A percentile compares a stretch with the other conserved stretches of the same genome.
Evolutionary conservation across 2,888 invertebrate species (phyloP).

Genomic region (Achlya flavicornis): DNA sequence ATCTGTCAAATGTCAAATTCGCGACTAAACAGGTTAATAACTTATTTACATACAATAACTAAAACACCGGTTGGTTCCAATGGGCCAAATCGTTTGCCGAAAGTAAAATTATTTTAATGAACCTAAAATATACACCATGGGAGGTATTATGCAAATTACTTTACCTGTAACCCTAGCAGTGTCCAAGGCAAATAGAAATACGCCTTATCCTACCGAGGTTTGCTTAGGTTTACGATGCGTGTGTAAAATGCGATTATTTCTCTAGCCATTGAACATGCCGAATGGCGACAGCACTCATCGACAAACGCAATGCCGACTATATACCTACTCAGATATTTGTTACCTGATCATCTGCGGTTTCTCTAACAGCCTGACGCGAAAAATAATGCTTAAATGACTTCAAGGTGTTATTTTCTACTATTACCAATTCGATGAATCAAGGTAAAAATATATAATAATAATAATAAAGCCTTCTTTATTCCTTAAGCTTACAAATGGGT

Average conservation of each 20-base stretch:
- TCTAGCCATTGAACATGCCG: conserved; percentile 66
- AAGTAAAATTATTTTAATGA: conserved; percentile 46
- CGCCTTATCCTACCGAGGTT: conserved; percentile 68
- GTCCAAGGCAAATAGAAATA: conserved; percentile 68
- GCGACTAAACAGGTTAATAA: too few relatives aligned
- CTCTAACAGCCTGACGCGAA: neutral
- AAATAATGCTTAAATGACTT: too few relatives aligned
- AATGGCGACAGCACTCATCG: conserved; percentile 49
- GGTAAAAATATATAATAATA: too few relatives aligned
- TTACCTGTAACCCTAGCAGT: conserved; percentile 76
- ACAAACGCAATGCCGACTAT: conserved; percentile 32
- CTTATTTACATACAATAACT: too few relatives aligned
- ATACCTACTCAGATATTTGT: conserved; percentile 25
- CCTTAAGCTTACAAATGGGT: too few relatives aligned
- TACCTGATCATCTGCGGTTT: conserved; percentile 16
- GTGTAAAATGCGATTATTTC: conserved; percentile 77
- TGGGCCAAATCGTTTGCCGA: conserved; percentile 24
- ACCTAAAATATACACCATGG: conserved; percentile 66
- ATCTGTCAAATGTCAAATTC: too few relatives aligned
- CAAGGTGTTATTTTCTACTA: too few relatives aligned
- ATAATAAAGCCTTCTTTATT: too few relatives aligned
- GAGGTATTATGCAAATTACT: conserved; percentile 81
- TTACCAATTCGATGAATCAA: too few relatives aligned
- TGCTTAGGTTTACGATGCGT: conserved; percentile 79
- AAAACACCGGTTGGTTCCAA: neutral